Evolutionary conservation across 2,888 invertebrate genomes (phyloP), one percentile per base, ranked within the genome.

Genomic region (Tetanocera ferruginea): DNA sequence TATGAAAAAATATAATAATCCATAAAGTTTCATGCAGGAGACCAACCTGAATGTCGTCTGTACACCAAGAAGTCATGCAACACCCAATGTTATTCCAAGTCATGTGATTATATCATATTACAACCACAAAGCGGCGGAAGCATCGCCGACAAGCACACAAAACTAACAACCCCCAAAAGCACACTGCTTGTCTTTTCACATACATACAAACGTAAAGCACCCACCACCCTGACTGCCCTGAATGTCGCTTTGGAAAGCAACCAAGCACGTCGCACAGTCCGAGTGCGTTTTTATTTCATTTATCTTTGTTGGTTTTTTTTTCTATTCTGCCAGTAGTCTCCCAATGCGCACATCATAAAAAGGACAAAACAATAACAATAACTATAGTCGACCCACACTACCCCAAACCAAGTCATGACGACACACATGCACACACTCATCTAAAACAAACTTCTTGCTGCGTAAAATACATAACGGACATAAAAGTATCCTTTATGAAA

Each of bases 401-500:
- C 71, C 43, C 23, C 19, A 43, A n/a, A n/a, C 67, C 49, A 37
- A 28, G 3, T 23, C 17, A 23, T 55, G 66, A 31, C 23, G 23
- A 69, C 55, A 25, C 23, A 6, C 31, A 62, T 23, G 19, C 2
- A 74, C 66, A 19, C 51, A 69, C 34, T 49, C 25, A 67, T 23
- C 25, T 31, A 76, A 77, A 23, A 49, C 60, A 28, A 69, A 60
- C 69, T 34, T 57, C 51, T 55, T 28, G 57, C 34, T 34, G 31
- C 69, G 23, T 78, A 60, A 14, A 62, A 79, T 82, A 80, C 80
- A 83, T 82, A 83, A 83, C 81, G 83, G 81, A 81, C 81, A 83
- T 81, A 82, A 81, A 82, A 82, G 81, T 83, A 84, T 83, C 82
- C 81, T 84, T 84, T 84, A 84, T 84, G 83, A 83, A 84, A 84